These are phyloP conservation scores for Campylorhamphus procurvoides DNA, from an alignment of 2,113 vertebrate species.

Conservation along the genomic window DNA sequence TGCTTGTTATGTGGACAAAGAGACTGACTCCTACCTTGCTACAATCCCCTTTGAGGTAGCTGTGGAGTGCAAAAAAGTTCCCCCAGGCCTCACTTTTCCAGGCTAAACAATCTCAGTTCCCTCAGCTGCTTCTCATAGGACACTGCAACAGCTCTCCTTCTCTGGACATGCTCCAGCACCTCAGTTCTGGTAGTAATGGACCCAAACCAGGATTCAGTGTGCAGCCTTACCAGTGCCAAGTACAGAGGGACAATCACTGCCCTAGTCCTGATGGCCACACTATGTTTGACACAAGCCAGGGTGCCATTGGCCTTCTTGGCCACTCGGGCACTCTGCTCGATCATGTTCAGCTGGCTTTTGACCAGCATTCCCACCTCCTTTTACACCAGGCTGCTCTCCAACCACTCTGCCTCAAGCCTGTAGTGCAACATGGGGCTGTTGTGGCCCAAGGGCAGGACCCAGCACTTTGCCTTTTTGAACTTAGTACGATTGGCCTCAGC, in stretches of 20 bases:
- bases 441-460: neutral
- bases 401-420: neutral
- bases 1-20: neutral
- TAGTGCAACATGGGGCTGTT: neutral
- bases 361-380: neutral
- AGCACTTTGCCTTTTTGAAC: neutral
- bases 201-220: neutral
- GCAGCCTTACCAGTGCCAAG: neutral
- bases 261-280: neutral
- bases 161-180: neutral
- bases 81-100: neutral
- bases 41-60: neutral
- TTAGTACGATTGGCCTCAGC: neutral
- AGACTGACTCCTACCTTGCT: neutral
- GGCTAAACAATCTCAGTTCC: neutral
- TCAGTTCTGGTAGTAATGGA: neutral
- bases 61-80: neutral
- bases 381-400: neutral
- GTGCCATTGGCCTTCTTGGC: neutral
- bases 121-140: neutral
- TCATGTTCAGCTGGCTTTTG: too few relatives aligned
- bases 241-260: neutral
- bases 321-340: neutral
- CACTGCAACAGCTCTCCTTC: neutral
- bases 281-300: neutral